A percentile compares a stretch with the other conserved stretches of the same genome.
Conservation (phyloP, 2,797 vertebrate species). For the Clangula hyemalis region DNA sequence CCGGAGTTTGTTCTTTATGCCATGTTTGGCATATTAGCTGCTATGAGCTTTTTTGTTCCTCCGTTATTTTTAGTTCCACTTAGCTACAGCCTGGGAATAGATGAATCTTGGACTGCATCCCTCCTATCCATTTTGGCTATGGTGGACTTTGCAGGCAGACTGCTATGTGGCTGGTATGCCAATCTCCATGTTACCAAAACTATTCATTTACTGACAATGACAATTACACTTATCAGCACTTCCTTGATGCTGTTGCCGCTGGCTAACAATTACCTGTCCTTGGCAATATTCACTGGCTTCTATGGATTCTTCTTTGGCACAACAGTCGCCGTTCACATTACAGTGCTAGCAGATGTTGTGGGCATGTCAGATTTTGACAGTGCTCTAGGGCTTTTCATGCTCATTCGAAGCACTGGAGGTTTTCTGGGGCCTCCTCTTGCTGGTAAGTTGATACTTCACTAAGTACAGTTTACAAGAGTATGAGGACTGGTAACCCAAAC, state of each 20-base stretch:
- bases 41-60: slow-evolving; percentile 81
- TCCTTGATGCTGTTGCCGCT: slow-evolving; percentile 80
- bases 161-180: slow-evolving; percentile 82
- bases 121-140: slow-evolving; percentile 80
- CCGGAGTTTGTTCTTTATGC: slow-evolving; percentile 78
- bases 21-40: slow-evolving; percentile 75
- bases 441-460: slow-evolving; percentile 64
- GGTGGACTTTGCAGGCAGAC: slow-evolving; percentile 76
- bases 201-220: slow-evolving; percentile 75
- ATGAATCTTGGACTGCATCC: slow-evolving; percentile 79
- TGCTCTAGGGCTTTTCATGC: slow-evolving; percentile 82
- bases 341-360: slow-evolving; percentile 79
- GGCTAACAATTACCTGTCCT: slow-evolving; percentile 72
- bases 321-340: slow-evolving; percentile 81
- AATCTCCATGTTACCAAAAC: slow-evolving; percentile 76
- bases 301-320: slow-evolving; percentile 79
- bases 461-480: neutral
- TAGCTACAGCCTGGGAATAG: slow-evolving; percentile 77
- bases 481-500: neutral
- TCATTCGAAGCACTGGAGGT: slow-evolving; percentile 81
- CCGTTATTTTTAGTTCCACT: slow-evolving; percentile 80
- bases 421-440: slow-evolving; percentile 80
- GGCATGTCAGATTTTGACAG: slow-evolving; percentile 78
- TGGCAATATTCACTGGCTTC: slow-evolving; percentile 75
- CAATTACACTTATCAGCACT: slow-evolving; percentile 72